Percentiles rank a stretch among this genome's conserved stretches.
Evolutionary conservation across 2,797 vertebrate genomes (phyloP).

Genomic region (Ctenopoma multispine): DNA sequence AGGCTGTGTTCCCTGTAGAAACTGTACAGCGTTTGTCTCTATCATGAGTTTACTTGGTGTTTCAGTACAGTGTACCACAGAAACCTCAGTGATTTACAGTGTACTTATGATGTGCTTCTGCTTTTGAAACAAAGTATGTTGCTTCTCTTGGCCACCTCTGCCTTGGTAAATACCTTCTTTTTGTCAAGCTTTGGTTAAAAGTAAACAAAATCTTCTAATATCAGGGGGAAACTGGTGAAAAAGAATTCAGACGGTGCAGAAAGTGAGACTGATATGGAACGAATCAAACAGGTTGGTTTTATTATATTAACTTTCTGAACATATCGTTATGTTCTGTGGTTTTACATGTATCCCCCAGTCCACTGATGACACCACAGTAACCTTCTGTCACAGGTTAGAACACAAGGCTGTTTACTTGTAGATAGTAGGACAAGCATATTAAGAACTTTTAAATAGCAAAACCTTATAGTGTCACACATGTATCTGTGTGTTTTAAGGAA

Average conservation of each 20-base stretch:
- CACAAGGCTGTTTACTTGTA: background rate
- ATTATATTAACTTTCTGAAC: background rate
- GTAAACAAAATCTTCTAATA: background rate
- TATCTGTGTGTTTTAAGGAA: slow-evolving; percentile 79
- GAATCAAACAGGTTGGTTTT: slow-evolving; percentile 86
- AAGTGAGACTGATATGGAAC: slow-evolving; percentile 81
- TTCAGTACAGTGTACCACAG: too few species aligned
- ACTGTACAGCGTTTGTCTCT: too few species aligned
- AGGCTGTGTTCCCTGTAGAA: too few species aligned
- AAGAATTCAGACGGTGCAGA: slow-evolving; percentile 59
- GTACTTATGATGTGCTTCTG: background rate
- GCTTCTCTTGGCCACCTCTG: background rate
- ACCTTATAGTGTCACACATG: background rate
- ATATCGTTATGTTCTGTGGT: background rate
- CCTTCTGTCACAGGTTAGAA: background rate
- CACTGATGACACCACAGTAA: too few species aligned
- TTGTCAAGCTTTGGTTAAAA: background rate
- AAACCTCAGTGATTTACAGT: too few species aligned
- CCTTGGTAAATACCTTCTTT: background rate
- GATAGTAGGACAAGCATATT: background rate
- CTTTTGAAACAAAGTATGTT: background rate
- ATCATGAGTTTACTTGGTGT: too few species aligned
- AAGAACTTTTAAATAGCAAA: background rate
- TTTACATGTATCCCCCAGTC: background rate
- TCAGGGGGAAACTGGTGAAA: slow-evolving; percentile 72